Conservation (phyloP, 2,888 invertebrate species). For the Linnaemya vulpina region DNA sequence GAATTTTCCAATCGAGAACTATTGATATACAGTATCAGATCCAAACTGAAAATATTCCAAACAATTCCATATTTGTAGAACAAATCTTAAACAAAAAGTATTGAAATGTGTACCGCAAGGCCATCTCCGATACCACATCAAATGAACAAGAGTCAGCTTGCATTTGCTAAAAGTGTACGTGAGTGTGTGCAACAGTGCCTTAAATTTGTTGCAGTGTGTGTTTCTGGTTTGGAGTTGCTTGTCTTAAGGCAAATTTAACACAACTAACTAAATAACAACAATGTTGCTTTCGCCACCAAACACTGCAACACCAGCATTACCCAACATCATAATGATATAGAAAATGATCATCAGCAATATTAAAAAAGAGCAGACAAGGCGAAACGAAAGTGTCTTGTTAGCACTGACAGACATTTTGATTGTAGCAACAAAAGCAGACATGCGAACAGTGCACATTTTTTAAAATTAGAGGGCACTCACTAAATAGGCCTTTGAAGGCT, state of each 20-base stretch:
- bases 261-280: conserved; percentile 47
- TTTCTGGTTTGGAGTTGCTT: conserved; percentile 60
- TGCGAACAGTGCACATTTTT: not conserved
- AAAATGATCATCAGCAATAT: conserved; percentile 36
- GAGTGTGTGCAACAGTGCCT: conserved; percentile 7
- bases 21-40: no score
- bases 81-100: not conserved
- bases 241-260: conserved; percentile 65
- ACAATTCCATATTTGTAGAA: not conserved
- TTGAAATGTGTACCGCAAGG: not conserved
- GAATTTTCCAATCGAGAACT: no score
- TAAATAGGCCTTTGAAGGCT: not conserved
- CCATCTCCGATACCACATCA: not conserved
- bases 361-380: conserved; percentile 55
- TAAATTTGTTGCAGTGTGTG: conserved; percentile 28
- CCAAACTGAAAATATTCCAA: no score
- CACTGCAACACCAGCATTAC: conserved; percentile 33
- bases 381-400: conserved; percentile 65
- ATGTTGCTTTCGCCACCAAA: conserved; percentile 30
- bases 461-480: not conserved
- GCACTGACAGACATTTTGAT: conserved; percentile 44
- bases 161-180: not conserved
- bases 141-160: not conserved
- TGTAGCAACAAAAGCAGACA: conserved; percentile 52
- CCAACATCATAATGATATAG: conserved; percentile 24